Conservation (phyloP, 2,113 vertebrate species). For the Melospiza melodia region DNA sequence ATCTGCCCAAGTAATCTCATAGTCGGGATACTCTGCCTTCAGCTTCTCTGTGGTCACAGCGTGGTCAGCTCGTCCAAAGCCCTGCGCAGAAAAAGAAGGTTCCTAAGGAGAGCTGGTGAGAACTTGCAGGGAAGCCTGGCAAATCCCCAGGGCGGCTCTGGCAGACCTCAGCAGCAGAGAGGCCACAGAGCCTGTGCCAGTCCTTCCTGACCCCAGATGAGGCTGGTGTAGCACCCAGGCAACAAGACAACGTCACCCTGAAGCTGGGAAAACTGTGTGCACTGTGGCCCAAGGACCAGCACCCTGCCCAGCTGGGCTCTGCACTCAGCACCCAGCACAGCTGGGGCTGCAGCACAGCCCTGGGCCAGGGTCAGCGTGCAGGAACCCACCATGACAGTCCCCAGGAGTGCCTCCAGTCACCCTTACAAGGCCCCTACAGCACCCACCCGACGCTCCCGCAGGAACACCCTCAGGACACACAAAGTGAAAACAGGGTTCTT, state of each 20-base stretch:
- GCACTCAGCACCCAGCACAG: not conserved
- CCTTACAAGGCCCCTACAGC: not conserved
- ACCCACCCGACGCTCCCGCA: not conserved
- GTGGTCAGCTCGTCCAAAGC: conserved; percentile 91
- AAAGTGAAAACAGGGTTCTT: not conserved
- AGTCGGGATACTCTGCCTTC: conserved; percentile 84
- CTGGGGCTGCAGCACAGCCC: not conserved
- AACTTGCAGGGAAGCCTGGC: fast-evolving
- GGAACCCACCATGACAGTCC: not conserved
- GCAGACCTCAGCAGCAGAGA: not conserved
- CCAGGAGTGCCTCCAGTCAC: not conserved
- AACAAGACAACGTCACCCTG: fast-evolving
- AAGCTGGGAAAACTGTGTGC: not conserved
- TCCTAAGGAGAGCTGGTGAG: not conserved
- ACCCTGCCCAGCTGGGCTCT: not conserved
- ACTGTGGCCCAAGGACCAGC: not conserved
- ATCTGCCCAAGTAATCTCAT: conserved; percentile 90
- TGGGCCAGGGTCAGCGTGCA: not conserved
- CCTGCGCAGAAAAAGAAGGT: conserved; percentile 70
- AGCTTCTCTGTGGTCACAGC: conserved; percentile 85
- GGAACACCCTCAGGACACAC: not conserved
- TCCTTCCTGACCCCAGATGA: not conserved
- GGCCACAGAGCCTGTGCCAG: fast-evolving
- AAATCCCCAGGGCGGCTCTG: fast-evolving
- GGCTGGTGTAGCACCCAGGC: fast-evolving